These are phyloP conservation scores for Eucriotettix oculatus DNA, from an alignment of 2,888 invertebrate species.

Conservation along the genomic window DNA sequence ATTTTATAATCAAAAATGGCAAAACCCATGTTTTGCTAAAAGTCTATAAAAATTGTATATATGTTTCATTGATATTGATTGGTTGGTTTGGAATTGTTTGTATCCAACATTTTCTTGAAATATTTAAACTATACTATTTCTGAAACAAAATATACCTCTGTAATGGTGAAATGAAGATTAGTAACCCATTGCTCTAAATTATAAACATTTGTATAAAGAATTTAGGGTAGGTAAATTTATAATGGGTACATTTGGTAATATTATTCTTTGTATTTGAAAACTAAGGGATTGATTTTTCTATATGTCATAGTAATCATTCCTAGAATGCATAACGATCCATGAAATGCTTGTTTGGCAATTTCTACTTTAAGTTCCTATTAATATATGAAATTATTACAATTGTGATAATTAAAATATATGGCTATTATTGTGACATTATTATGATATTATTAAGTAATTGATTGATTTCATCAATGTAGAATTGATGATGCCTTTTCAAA, in stretches of 20 bases:
- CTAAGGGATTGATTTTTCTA: too few species aligned
- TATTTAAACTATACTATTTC: too few species aligned
- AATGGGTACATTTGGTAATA: too few species aligned
- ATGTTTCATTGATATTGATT: not conserved
- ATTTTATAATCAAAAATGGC: not conserved
- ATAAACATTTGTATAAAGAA: too few species aligned
- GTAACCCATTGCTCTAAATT: too few species aligned
- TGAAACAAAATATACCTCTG: too few species aligned
- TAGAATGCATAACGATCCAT: not conserved
- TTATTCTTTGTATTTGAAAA: too few species aligned
- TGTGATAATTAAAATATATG: not conserved
- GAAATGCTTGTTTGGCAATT: not conserved
- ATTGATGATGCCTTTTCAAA: conserved; percentile 4
- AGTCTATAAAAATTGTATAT: not conserved
- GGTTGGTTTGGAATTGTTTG: not conserved
- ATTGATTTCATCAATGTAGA: conserved; percentile 1
- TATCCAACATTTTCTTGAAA: not conserved
- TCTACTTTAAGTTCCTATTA: conserved; percentile 8
- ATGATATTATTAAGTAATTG: conserved; percentile 2
- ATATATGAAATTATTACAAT: conserved; percentile 2
- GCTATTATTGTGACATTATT: conserved; percentile 1
- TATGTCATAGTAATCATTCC: not conserved
- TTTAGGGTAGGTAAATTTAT: too few species aligned
- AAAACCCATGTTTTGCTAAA: not conserved
- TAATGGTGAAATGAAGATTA: too few species aligned